These are phyloP conservation scores for Tanytarsus gracilentus DNA, from an alignment of 2,888 invertebrate species.

Conservation along the genomic window DNA sequence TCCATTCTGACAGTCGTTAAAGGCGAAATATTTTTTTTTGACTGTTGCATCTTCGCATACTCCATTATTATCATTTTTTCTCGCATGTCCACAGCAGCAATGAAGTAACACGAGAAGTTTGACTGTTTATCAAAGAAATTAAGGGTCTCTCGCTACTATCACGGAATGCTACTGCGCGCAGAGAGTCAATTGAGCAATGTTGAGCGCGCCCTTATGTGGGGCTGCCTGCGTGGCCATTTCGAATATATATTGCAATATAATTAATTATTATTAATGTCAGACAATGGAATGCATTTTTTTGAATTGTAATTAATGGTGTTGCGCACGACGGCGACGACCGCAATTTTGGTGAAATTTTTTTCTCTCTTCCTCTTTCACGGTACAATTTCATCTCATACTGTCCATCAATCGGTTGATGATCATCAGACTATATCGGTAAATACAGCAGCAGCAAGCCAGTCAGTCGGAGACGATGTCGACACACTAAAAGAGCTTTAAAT, in stretches of 20 bases:
- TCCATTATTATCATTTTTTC: not conserved
- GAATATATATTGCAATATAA: too few relatives aligned
- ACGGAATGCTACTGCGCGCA: too few relatives aligned
- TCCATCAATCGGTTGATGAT: too few relatives aligned
- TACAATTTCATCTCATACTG: conserved; percentile 28
- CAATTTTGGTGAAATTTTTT: too few relatives aligned
- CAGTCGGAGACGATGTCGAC: conserved; percentile 20
- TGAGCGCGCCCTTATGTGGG: too few relatives aligned
- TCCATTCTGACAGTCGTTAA: conserved; percentile 11
- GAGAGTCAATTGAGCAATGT: too few relatives aligned
- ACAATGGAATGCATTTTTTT: too few relatives aligned
- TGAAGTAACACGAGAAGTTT: conserved; percentile 6
- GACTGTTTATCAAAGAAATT: not conserved
- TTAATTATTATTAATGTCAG: too few relatives aligned
- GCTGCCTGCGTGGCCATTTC: too few relatives aligned
- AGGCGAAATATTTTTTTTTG: not conserved
- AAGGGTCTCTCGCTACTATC: not conserved
- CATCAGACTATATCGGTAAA: conserved; percentile 22
- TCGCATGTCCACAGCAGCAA: not conserved
- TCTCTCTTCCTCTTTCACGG: too few relatives aligned
- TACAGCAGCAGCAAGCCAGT: not conserved
- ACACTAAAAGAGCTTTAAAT: not conserved
- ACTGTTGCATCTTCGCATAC: not conserved
- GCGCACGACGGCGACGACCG: too few relatives aligned
- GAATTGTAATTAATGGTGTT: too few relatives aligned